Evolutionary conservation across 2,113 vertebrate genomes (phyloP).

Genomic region (Psittacula cyanocephala): DNA sequence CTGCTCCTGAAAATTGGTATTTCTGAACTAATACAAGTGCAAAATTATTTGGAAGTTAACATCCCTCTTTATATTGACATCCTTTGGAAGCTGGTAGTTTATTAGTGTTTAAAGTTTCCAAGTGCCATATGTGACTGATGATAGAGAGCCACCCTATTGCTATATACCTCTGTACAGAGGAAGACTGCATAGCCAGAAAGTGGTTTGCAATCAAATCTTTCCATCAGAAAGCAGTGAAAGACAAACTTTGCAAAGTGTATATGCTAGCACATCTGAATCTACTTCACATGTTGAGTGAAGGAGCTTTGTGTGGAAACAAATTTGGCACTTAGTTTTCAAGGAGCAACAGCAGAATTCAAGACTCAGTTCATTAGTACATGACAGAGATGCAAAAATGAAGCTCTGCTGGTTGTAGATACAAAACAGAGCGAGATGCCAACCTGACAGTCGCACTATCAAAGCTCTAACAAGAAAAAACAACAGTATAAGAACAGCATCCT

Average conservation of each 20-base stretch:
- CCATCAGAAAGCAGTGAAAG: neutral
- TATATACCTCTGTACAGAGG: neutral
- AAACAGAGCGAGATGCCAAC: conserved; percentile 50
- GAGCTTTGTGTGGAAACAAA: conserved; percentile 63
- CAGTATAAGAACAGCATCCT: conserved; percentile 49
- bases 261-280: conserved; percentile 55
- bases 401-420: conserved; percentile 49
- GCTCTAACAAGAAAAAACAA: conserved; percentile 47
- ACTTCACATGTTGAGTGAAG: conserved; percentile 59
- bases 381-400: conserved; percentile 56
- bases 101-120: neutral
- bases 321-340: conserved; percentile 53
- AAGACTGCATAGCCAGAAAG: neutral
- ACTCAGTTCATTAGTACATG: conserved; percentile 58
- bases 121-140: neutral
- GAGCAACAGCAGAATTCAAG: conserved; percentile 51
- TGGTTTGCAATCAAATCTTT: neutral
- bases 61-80: neutral
- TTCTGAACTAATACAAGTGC: neutral
- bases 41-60: neutral
- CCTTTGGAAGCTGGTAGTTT: neutral
- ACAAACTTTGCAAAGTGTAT: neutral
- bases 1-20: neutral
- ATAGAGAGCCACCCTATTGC: neutral
- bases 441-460: conserved; percentile 46